Evolutionary conservation across 2,113 vertebrate species (phyloP), one percentile per base, ranked within the genome.

Genomic region (Hiodon tergisus): DNA sequence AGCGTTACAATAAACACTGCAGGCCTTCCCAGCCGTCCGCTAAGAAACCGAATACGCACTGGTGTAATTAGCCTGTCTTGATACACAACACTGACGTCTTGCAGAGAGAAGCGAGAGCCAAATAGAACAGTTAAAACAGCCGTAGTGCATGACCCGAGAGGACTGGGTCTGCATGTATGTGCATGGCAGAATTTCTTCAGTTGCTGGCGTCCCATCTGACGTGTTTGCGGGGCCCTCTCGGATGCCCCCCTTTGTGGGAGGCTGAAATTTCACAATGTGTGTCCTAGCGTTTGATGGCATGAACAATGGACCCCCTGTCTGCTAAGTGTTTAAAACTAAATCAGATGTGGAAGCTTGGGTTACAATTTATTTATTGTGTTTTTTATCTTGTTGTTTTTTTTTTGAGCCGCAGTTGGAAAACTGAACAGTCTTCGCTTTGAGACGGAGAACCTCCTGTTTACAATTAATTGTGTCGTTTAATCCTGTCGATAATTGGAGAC

Each of bases 401-500:
- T 81, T 72, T 73, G 59, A 76, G 63, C 70, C 73, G 62, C 74
- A 74, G 31, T 58, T 78, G 77, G 70, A 78, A 58, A 83, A 78
- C 79, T 66, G 10, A 55, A 77, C 62, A 54, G 73, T 75, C 55
- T 47, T 31, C 53, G 58, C 79, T 86, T 82, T 84, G 79, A 83
- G 80, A 83, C 75, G 70, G 77, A 83, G 73, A 79, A 54, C 46
- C 52, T 76, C 79, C 83, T 88, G 85, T 50, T 69, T 78, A 81
- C 80, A 83, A 80, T 88, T 86, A 82, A 84, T 86, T 69, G 80
- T 79, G 74, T 53, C 73, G 78, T 81, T 78, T 70, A 75, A 74
- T 78, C 77, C 80, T 74, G 76, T 80, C 77, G 77, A 31, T 87
- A 88, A 90, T 85, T 83, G 78, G 83, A 85, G 85, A 77, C 86